Base-by-base conservation (phyloP, 2,888 invertebrate species). In the Fabriciana adippe region DNA sequence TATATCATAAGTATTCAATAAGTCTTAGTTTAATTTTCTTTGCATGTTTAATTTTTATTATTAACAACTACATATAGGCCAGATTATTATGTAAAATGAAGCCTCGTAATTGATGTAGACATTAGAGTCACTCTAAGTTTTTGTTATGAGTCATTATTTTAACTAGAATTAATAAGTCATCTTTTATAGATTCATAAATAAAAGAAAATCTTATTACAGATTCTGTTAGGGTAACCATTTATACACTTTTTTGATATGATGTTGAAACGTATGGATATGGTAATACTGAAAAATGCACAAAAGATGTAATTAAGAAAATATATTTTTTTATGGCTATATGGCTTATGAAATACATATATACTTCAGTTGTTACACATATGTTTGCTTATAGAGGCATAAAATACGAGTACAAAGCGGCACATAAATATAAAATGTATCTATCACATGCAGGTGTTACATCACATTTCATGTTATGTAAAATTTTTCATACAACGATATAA, bases 141-240 rank as follows among this genome's bases (percentile, higher is more conserved):
- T n/a, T 16, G 26, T 15, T 31, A 59, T 59, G 48, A 59, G 48
- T 59, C 59, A 59, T 5, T 11, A 59, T 48, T 59, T 59, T 59
- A 59, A 59, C n/a, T 48, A 59, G 57, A 26, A 59, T n/a, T 59
- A 41, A 41, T 41, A 8, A 3, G 35, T 41, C 35, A 41, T 41
- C 35, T 8, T 41, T 41, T 41, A 41, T 41, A 41, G 35, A 41
- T 11, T 11, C 35, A 15, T 47, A 48, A 21, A 47, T 15, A 11
- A 45, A 57, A 56, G 8, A n/a, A 35, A 8, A 41, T 41, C 8
- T 41, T 41, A 41, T 41, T 41, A 11, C 35, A 41, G 35, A 41
- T 8, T 41, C 8, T 11, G 35, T 41, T 41, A 41, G 35, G 8
- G 3, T 41, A 8, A 8, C 35, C 8, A 41, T 41, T 26, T 26